Evolutionary conservation across 1,140 invertebrate species (phyloP).

Genomic region (Maconellicoccus hirsutus): DNA sequence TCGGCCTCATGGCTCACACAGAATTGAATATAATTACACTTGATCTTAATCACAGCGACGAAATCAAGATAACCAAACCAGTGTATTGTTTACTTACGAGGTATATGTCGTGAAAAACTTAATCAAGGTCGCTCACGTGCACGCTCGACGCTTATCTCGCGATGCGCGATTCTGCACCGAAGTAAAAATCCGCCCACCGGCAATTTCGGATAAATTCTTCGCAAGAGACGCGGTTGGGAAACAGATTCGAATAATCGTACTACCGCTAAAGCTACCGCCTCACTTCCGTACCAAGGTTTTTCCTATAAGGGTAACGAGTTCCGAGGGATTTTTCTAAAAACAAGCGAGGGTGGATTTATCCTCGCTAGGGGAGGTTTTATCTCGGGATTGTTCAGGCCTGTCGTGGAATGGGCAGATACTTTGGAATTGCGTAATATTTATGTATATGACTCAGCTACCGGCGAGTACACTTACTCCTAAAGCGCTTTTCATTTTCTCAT

Average conservation of each 20-base stretch:
- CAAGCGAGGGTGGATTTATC: conserved; percentile 12
- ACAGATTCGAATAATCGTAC: not conserved
- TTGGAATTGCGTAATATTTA: conserved; percentile 17
- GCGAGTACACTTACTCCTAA: not conserved
- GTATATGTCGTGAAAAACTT: not conserved
- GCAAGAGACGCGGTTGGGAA: not conserved
- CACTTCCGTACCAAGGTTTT: not conserved
- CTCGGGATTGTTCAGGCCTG: conserved; percentile 12
- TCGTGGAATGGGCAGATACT: conserved; percentile 16
- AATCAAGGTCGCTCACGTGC: not conserved
- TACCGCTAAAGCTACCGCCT: not conserved
- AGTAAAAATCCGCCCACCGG: not conserved
- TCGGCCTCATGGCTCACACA: no score
- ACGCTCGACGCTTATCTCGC: not conserved
- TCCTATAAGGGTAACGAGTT: conserved; percentile 14
- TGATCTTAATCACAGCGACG: no score
- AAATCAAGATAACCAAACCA: no score
- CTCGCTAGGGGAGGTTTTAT: conserved; percentile 19
- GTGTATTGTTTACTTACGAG: no score
- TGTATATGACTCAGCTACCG: conserved; percentile 15
- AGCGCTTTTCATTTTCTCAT: not conserved
- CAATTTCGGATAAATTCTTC: not conserved
- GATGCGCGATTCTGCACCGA: not conserved
- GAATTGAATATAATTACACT: no score
- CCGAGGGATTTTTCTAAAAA: conserved; percentile 12